Evolutionary conservation across 2,888 invertebrate species (phyloP), one percentile per base, ranked within the genome.

Genomic region (Melinaea menophilus): DNA sequence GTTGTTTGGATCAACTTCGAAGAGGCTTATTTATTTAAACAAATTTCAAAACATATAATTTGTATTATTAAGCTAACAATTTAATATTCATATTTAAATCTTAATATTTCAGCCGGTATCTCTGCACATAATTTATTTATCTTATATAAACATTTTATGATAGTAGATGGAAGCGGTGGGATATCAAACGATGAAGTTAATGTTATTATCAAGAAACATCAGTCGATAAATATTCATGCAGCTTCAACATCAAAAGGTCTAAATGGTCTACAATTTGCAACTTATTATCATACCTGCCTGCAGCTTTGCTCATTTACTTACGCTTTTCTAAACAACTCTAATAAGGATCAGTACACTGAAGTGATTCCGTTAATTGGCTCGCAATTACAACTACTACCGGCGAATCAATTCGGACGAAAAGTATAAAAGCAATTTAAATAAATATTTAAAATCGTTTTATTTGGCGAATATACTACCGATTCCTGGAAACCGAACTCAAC

Each of bases 211-310:
- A 41, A 41, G 59, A 54, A 51, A 51, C 59, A 58, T 46, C 35
- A 48, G 54, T 33, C 45, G 33, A 59, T 59, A 59, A 59, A 59
- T 59, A 59, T 59, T 59, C 59, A 59, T 59, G 59, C 55, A 33
- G 54, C 22, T 54, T 55, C 45, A 55, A 55, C 41, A 41, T 55
- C n/a, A 12, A 45, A 59, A 59, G 54, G 55, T 33, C 33, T 12
- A 33, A 59, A 55, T 33, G 4, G 41, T 51, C 9, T 51, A 31
- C 41, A 54, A 59, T 41, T 51, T 54, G 35, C 54, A 41, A 48
- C 46, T 33, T 12, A 7, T 33, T 33, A 46, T 33, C 46, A 58
- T 9, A 47, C 11, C 33, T 45, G 33, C 45, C 45, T 58, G n/a
- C 33, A 58, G n/a, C 31, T 12, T 34, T 55, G 31, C 54, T 60